Conservation (phyloP, 2,113 vertebrate species). For the Glaucidium brasilianum region DNA sequence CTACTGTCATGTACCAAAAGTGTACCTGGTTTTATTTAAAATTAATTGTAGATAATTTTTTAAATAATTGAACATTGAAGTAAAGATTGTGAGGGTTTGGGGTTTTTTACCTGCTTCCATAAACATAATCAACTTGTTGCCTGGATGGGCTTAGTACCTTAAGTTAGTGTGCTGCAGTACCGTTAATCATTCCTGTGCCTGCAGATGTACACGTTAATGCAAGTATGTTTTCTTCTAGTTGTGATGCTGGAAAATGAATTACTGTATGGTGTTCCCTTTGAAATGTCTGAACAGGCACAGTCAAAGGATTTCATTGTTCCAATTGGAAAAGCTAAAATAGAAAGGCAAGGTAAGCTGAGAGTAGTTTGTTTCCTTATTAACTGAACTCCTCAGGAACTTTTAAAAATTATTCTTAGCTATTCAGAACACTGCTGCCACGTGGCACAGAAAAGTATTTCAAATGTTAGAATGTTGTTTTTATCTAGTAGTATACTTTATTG, state of each 20-base stretch:
- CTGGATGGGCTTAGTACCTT: neutral
- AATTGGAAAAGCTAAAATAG: conserved; percentile 96
- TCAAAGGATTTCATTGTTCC: conserved; percentile 94
- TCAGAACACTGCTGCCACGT: neutral
- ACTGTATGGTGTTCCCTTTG: conserved; percentile 94
- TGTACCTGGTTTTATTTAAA: neutral
- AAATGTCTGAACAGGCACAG: conserved; percentile 86
- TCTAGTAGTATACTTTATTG: neutral
- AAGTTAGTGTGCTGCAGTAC: neutral
- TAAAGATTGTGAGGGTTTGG: neutral
- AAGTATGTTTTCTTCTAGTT: conserved; percentile 75
- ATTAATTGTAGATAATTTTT: neutral
- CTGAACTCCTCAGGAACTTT: neutral
- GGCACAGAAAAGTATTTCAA: neutral
- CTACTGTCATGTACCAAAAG: neutral
- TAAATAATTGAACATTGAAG: neutral
- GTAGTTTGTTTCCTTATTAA: neutral
- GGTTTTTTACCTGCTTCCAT: neutral
- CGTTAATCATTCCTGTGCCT: neutral
- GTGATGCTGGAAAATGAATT: conserved; percentile 95
- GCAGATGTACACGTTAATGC: neutral
- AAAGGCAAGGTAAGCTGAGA: conserved; percentile 82
- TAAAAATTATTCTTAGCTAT: neutral
- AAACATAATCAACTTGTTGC: neutral
- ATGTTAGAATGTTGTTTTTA: neutral